Evolutionary conservation across 92 coral and sea anemone species (phyloP).

Genomic region (Palythoa caribaeorum): DNA sequence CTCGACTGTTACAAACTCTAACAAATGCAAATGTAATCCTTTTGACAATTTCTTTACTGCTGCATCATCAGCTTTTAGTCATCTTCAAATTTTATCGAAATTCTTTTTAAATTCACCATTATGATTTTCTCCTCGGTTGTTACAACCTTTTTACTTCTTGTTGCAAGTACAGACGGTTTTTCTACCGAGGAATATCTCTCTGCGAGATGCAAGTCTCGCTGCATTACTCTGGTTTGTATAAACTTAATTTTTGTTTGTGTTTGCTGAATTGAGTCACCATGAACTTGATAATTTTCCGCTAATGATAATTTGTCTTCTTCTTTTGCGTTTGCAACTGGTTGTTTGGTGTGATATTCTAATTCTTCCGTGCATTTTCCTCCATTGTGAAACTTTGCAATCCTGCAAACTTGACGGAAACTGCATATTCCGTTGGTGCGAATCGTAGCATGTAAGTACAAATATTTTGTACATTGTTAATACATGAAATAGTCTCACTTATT

Average conservation of each 20-base stretch:
- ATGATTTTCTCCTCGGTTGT: background rate
- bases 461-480: background rate
- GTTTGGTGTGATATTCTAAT: background rate
- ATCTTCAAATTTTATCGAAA: background rate
- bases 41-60: background rate
- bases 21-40: conserved; percentile 18
- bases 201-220: conserved; percentile 28
- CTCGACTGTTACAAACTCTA: conserved; percentile 13
- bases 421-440: background rate
- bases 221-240: conserved; percentile 31
- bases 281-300: background rate
- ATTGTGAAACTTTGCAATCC: background rate
- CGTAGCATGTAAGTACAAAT: conserved; percentile 29
- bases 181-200: conserved; percentile 1
- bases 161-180: background rate
- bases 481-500: background rate
- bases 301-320: background rate
- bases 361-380: conserved; percentile 3
- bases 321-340: background rate
- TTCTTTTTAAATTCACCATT: background rate
- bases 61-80: conserved; percentile 4
- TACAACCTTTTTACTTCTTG: background rate
- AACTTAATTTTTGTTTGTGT: conserved; percentile 21
- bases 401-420: background rate
- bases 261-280: background rate